phyloP scores from a whole-genome alignment of 2,113 vertebrate genomes.

The Mellivora capensis region DNA sequence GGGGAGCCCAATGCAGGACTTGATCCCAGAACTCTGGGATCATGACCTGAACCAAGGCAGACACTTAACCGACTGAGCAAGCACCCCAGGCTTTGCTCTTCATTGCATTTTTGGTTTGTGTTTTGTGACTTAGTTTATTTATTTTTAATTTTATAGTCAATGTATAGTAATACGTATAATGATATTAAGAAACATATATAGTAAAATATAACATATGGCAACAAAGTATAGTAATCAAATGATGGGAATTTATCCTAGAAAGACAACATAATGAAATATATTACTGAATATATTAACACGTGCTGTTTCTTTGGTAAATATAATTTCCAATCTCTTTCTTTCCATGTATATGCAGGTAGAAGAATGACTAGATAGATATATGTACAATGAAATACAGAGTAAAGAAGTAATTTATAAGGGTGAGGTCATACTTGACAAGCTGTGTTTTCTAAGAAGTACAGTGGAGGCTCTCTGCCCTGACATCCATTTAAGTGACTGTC shows the following conservation, averaged over 20 bases:
- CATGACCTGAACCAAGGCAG: no score
- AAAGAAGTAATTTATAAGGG: background rate
- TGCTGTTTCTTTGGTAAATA: background rate
- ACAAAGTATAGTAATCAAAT: background rate
- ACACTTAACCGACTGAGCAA: no score
- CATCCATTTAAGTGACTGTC: background rate
- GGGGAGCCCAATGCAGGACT: no score
- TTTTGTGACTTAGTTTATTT: background rate
- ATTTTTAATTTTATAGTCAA: background rate
- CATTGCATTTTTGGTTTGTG: background rate
- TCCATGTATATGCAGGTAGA: background rate
- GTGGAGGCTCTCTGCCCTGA: background rate
- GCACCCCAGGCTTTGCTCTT: background rate
- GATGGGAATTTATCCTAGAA: background rate
- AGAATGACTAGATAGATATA: background rate
- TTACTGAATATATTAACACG: background rate
- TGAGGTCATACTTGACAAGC: background rate
- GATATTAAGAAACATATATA: background rate
- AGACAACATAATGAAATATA: background rate
- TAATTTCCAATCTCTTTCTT: background rate
- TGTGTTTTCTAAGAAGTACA: background rate
- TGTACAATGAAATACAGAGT: background rate
- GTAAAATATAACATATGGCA: background rate
- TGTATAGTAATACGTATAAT: background rate
- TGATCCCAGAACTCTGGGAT: no score